phyloP scores from a whole-genome alignment of 2,113 vertebrate genomes.

The Piprites chloris region DNA sequence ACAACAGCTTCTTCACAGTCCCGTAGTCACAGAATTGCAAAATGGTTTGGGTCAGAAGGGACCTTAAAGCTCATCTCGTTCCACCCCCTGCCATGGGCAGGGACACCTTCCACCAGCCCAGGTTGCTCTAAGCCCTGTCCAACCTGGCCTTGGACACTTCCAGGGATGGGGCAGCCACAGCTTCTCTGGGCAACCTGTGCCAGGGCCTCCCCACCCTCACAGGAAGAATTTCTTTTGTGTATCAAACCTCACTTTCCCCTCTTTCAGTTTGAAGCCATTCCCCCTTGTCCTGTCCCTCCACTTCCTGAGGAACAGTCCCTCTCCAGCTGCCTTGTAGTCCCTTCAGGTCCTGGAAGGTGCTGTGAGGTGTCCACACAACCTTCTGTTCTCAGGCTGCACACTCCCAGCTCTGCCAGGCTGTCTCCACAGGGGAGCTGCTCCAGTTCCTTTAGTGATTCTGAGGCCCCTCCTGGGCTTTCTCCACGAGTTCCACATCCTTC shows the following conservation, averaged over 20 bases:
- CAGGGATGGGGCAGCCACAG: background rate
- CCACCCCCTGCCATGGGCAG: background rate
- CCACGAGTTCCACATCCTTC: background rate
- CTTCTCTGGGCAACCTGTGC: background rate
- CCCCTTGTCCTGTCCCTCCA: background rate
- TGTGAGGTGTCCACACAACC: background rate
- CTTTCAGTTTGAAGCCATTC: background rate
- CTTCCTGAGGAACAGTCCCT: background rate
- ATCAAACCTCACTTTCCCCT: background rate
- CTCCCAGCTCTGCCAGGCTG: background rate
- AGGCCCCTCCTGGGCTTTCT: background rate
- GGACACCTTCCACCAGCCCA: background rate
- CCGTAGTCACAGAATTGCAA: rapidly evolving
- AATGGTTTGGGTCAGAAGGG: background rate
- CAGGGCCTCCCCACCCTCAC: background rate
- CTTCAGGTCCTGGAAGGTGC: background rate
- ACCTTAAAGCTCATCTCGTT: background rate
- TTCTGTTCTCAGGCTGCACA: background rate
- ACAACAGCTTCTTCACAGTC: rapidly evolving
- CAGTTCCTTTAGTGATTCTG: background rate
- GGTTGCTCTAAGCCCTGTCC: background rate
- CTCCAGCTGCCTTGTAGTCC: background rate
- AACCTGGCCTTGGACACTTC: background rate
- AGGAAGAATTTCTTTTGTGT: background rate
- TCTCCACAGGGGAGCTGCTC: background rate